Conservation (phyloP, 2,113 vertebrate genomes). For the Tricholaema leucomelas region DNA sequence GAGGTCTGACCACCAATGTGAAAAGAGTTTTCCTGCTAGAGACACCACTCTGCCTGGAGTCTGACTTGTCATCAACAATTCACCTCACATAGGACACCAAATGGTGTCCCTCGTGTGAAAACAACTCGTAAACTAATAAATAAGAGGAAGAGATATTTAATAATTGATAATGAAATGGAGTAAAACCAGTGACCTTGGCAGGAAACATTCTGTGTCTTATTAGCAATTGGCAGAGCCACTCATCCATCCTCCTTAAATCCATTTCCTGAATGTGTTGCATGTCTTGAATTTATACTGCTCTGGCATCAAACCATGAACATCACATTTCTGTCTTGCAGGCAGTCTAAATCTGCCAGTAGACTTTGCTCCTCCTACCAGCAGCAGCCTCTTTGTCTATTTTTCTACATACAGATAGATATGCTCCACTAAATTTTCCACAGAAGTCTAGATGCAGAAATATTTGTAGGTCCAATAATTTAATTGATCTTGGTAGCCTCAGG, state of each 20-base stretch:
- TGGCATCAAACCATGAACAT: slow-evolving; percentile 10
- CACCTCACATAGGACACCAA: slow-evolving; percentile 13
- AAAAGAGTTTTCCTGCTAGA: not conserved
- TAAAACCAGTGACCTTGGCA: slow-evolving; percentile 58
- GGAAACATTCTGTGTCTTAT: slow-evolving; percentile 21
- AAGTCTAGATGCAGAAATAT: slow-evolving; percentile 23
- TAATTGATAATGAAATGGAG: slow-evolving; percentile 63
- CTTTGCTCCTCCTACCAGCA: not conserved
- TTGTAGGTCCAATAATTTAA: slow-evolving; percentile 50
- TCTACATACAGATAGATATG: not conserved
- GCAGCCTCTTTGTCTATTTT: not conserved
- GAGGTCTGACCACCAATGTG: not conserved
- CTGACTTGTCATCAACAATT: slow-evolving; percentile 26
- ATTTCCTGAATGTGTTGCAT: slow-evolving; percentile 1
- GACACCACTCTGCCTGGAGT: not conserved
- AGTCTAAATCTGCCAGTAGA: not conserved
- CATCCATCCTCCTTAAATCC: slow-evolving; percentile 41
- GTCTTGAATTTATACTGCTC: slow-evolving; percentile 15
- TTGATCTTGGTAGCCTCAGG: slow-evolving; percentile 36
- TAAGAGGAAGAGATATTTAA: slow-evolving; percentile 54
- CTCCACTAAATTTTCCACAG: not conserved
- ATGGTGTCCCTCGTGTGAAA: slow-evolving; percentile 28
- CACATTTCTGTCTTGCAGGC: not conserved
- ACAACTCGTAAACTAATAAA: slow-evolving; percentile 62
- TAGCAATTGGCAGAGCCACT: slow-evolving; percentile 42